These are phyloP conservation scores for Danionella cerebrum DNA, from an alignment of 2,113 vertebrate genomes.

Conservation along the genomic window DNA sequence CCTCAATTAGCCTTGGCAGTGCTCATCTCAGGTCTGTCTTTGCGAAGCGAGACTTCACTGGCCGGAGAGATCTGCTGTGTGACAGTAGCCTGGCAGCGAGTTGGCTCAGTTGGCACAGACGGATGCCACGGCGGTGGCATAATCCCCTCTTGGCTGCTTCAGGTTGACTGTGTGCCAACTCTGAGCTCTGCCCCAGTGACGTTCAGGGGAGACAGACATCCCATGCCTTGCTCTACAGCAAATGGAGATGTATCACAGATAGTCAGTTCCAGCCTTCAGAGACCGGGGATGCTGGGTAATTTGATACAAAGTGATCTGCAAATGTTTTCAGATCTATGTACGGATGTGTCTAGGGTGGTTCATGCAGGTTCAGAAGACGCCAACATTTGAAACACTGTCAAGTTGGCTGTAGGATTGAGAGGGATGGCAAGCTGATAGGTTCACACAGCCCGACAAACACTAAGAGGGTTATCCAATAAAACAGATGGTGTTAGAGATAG, in stretches of 20 bases:
- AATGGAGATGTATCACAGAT: constrained; percentile 9
- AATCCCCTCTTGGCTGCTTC: constrained; percentile 15
- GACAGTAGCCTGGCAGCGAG: constrained; percentile 42
- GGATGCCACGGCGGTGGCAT: constrained; percentile 23
- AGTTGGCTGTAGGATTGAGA: not conserved
- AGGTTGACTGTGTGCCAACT: constrained; percentile 22
- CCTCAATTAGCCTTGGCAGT: constrained; percentile 28
- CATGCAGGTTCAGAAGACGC: not conserved
- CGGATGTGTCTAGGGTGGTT: not conserved
- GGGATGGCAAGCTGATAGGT: not conserved
- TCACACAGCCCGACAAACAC: not conserved
- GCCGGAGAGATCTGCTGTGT: constrained; percentile 33
- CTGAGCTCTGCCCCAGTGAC: not conserved
- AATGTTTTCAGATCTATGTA: not conserved
- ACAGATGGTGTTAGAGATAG: not conserved
- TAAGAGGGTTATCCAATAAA: not conserved
- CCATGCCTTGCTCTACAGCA: not conserved
- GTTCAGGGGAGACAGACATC: not conserved
- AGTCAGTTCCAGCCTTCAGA: not conserved
- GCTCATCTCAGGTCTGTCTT: not conserved
- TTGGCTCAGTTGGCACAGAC: constrained; percentile 22
- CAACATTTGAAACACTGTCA: not conserved
- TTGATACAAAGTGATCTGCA: not conserved
- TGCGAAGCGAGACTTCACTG: constrained; percentile 17
- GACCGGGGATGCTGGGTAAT: not conserved